Conservation (phyloP, 2,113 vertebrate species). For the Heterotis niloticus region DNA sequence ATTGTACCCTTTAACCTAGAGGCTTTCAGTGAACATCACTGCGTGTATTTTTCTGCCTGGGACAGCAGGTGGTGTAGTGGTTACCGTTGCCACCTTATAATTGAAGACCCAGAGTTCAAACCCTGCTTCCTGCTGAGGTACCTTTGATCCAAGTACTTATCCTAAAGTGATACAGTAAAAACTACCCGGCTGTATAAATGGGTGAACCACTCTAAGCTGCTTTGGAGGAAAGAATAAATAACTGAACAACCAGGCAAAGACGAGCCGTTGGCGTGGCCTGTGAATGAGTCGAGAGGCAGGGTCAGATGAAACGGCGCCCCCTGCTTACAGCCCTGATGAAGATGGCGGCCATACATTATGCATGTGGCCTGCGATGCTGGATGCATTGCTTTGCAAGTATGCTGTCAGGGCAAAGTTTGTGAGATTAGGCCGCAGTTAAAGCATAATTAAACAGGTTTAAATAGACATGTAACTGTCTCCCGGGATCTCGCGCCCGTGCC, state of each 20-base stretch:
- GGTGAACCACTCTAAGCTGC: conserved; percentile 20
- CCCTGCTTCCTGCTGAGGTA: too few relatives aligned
- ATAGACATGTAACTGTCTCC: conserved; percentile 48
- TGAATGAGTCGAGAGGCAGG: conserved; percentile 39
- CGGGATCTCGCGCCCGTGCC: conserved; percentile 39
- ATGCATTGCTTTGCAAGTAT: conserved; percentile 39
- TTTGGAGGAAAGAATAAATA: background rate
- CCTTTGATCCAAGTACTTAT: too few relatives aligned
- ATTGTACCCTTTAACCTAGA: too few relatives aligned
- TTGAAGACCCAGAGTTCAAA: too few relatives aligned
- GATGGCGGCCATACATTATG: conserved; percentile 23
- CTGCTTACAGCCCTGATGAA: conserved; percentile 36
- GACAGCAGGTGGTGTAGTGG: too few relatives aligned
- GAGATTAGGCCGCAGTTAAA: conserved; percentile 54
- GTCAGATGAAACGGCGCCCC: conserved; percentile 17
- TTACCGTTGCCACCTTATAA: too few relatives aligned
- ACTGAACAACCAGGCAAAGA: conserved; percentile 36
- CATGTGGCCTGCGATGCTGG: conserved; percentile 26
- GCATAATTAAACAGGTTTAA: conserved; percentile 62
- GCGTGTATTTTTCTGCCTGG: too few relatives aligned
- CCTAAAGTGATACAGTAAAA: too few relatives aligned
- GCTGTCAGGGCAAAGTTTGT: conserved; percentile 47
- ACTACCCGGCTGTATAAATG: too few relatives aligned
- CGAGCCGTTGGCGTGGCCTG: conserved; percentile 44
- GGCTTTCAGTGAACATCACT: too few relatives aligned